A percentile compares a stretch with the other conserved stretches of the same genome.
Conservation (phyloP, 2,888 invertebrate species). For the Hecatera dysodea region DNA sequence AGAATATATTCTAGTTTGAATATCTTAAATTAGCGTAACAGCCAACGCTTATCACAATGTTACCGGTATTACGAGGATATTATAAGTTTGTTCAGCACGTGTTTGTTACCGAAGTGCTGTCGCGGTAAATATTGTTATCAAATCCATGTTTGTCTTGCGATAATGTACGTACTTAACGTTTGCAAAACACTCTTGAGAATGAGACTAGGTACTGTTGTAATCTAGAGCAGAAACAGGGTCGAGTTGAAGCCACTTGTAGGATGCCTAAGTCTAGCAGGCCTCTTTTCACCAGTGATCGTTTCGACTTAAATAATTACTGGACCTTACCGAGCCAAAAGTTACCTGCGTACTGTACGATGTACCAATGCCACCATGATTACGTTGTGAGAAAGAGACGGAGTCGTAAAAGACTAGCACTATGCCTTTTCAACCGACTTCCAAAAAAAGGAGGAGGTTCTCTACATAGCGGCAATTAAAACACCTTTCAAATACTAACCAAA, state of each 20-base stretch:
- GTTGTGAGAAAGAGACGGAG: too few relatives aligned
- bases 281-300: neutral
- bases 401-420: too few relatives aligned
- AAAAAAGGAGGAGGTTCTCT: too few relatives aligned
- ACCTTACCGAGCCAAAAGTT: too few relatives aligned
- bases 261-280: neutral
- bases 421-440: too few relatives aligned
- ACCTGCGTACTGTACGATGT: too few relatives aligned
- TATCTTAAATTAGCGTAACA: neutral
- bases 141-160: conserved; percentile 37
- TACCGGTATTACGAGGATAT: neutral
- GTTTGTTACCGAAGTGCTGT: neutral
- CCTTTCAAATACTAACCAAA: too few relatives aligned
- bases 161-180: conserved; percentile 23
- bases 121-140: conserved; percentile 50
- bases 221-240: neutral
- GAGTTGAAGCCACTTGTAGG: neutral
- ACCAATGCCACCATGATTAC: too few relatives aligned
- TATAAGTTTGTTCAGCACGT: conserved; percentile 19
- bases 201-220: neutral
- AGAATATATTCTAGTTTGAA: neutral
- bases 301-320: neutral
- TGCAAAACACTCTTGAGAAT: conserved; percentile 3
- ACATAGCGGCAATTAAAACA: too few relatives aligned
- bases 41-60: neutral